Evolutionary conservation across 1,140 invertebrate species (phyloP).

Genomic region (Pissodes strobi): DNA sequence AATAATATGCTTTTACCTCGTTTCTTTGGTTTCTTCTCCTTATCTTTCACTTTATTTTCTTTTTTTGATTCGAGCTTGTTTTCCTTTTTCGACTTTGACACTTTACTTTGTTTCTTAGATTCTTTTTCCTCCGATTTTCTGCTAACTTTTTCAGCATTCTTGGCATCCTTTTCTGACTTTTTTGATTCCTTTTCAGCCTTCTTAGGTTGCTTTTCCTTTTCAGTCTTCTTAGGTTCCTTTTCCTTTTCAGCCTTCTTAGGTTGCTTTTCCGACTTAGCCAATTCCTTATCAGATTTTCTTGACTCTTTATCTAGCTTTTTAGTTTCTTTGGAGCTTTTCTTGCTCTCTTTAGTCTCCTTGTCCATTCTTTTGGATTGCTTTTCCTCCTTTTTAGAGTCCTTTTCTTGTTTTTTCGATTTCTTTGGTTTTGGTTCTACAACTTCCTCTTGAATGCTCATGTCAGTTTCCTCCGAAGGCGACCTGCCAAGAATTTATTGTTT

Average conservation of each 20-base stretch:
- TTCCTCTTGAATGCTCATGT: slow-evolving; percentile 3
- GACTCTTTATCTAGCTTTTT: slow-evolving; percentile 22
- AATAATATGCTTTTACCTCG: slow-evolving; percentile 35
- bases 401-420: slow-evolving; percentile 36
- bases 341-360: slow-evolving; percentile 22
- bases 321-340: slow-evolving; percentile 49
- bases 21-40: slow-evolving; percentile 27
- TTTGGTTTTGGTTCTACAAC: slow-evolving; percentile 8
- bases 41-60: slow-evolving; percentile 35
- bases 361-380: slow-evolving; percentile 34
- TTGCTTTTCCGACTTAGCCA: slow-evolving; percentile 35
- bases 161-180: slow-evolving; percentile 35
- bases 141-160: slow-evolving; percentile 23
- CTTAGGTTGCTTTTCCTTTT: slow-evolving; percentile 2
- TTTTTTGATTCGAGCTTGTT: slow-evolving; percentile 42
- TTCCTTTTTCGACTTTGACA: slow-evolving; percentile 19
- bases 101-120: slow-evolving; percentile 7
- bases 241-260: slow-evolving; percentile 49
- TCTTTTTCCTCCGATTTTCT: slow-evolving; percentile 39
- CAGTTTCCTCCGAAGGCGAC: slow-evolving; percentile 43
- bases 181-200: slow-evolving; percentile 37
- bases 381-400: slow-evolving; percentile 26
- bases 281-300: slow-evolving; percentile 25
- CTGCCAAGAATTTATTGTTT: too few relatives aligned
- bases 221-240: slow-evolving; percentile 49